Conservation (phyloP, 2,113 vertebrate genomes). For the Lathamus discolor region DNA sequence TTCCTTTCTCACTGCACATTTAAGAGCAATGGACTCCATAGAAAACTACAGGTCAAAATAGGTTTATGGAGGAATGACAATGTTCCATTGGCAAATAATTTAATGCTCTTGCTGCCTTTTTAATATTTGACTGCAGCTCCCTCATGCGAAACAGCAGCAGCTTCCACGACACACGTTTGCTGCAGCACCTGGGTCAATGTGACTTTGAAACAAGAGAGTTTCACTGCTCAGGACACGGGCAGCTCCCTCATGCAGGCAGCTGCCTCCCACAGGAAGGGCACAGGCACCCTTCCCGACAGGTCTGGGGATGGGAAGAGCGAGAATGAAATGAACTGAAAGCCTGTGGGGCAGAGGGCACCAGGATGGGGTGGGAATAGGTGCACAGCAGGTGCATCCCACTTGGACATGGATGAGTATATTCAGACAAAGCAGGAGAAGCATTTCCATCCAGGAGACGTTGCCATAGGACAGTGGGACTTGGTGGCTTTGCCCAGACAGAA, state of each 20-base stretch:
- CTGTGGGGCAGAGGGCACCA: not conserved
- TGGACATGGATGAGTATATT: fast-evolving
- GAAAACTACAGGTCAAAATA: constrained; percentile 74
- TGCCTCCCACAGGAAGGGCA: not conserved
- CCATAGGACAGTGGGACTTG: fast-evolving
- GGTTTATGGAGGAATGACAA: constrained; percentile 74
- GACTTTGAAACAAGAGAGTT: constrained; percentile 70
- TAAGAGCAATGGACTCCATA: constrained; percentile 71
- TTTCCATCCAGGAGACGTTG: fast-evolving
- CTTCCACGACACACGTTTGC: not conserved
- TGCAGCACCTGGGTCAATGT: constrained; percentile 63
- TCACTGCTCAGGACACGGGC: not conserved
- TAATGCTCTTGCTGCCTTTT: constrained; percentile 70
- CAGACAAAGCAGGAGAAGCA: not conserved
- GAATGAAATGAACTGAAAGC: not conserved
- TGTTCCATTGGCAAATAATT: constrained; percentile 72
- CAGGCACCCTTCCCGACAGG: not conserved
- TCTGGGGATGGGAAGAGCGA: not conserved
- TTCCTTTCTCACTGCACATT: constrained; percentile 82
- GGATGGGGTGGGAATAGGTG: not conserved
- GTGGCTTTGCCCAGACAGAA: not conserved
- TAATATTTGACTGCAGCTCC: constrained; percentile 75
- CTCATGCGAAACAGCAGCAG: constrained; percentile 63
- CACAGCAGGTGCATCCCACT: not conserved
- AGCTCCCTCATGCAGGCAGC: not conserved